These are phyloP conservation scores for Mechanitis mazaeus DNA, from an alignment of 2,888 invertebrate genomes.

Conservation along the genomic window DNA sequence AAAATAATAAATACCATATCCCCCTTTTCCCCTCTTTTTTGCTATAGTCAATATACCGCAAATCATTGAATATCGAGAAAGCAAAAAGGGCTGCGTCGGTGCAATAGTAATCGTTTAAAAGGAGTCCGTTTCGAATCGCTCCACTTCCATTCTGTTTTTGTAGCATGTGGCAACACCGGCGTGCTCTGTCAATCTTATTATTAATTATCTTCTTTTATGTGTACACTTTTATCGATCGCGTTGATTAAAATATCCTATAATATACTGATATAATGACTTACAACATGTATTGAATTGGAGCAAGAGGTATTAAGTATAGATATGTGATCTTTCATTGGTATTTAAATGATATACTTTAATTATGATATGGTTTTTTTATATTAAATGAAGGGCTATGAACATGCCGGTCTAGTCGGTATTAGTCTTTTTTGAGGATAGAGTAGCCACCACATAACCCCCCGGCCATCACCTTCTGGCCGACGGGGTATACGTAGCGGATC, in stretches of 20 bases:
- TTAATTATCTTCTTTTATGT: conserved; percentile 74
- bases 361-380: no score
- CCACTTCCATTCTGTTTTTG: conserved; percentile 70
- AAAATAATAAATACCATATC: no score
- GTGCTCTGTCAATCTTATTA: conserved; percentile 57
- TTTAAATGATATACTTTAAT: background rate
- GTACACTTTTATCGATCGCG: conserved; percentile 64
- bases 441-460: no score
- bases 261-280: conserved; percentile 56
- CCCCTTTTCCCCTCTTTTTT: no score
- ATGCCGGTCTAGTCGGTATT: no score
- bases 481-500: no score
- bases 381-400: no score
- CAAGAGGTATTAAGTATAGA: conserved; percentile 33
- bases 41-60: conserved; percentile 17
- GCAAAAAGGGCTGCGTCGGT: conserved; percentile 58
- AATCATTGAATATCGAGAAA: conserved; percentile 54
- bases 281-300: conserved; percentile 38
- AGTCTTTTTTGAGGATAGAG: no score
- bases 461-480: no score
- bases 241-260: conserved; percentile 76
- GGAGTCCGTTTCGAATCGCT: conserved; percentile 69
- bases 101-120: conserved; percentile 52
- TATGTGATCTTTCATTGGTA: conserved; percentile 25
- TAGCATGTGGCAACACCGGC: conserved; percentile 63